Conservation (phyloP, 2,113 vertebrate species). For the Phrynosoma blainvillii region DNA sequence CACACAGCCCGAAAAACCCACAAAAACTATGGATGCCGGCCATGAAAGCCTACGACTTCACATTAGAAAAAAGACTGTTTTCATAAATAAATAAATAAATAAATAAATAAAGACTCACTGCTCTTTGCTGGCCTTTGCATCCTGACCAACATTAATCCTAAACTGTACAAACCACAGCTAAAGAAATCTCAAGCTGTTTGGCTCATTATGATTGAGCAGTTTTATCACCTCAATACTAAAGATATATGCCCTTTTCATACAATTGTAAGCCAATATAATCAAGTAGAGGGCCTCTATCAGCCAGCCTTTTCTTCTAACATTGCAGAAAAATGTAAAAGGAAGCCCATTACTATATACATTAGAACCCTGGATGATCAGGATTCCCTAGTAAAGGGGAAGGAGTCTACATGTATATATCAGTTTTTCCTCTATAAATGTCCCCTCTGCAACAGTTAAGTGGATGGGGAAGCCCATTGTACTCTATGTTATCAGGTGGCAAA, state of each 20-base stretch:
- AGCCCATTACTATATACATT: too few species aligned
- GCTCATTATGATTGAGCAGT: not conserved
- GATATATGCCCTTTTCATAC: not conserved
- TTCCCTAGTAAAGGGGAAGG: not conserved
- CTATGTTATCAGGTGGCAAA: not conserved
- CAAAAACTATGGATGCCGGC: too few species aligned
- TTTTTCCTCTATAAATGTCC: not conserved
- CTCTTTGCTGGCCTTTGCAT: not conserved
- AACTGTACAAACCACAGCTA: not conserved
- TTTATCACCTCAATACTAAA: too few species aligned
- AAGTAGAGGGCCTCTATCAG: too few species aligned
- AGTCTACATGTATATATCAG: not conserved
- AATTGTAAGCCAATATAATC: too few species aligned
- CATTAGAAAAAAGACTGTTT: not conserved
- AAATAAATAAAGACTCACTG: not conserved
- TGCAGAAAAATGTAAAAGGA: too few species aligned
- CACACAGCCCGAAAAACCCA: too few species aligned
- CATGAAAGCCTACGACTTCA: too few species aligned
- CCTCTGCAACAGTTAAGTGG: not conserved
- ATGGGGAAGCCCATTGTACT: not conserved
- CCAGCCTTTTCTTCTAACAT: too few species aligned
- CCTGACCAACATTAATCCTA: not conserved
- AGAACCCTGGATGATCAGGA: too few species aligned
- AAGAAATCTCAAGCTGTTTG: not conserved
- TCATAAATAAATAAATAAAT: not conserved